Base-by-base conservation (phyloP, 2,113 vertebrate genomes). In the Egretta garzetta region DNA sequence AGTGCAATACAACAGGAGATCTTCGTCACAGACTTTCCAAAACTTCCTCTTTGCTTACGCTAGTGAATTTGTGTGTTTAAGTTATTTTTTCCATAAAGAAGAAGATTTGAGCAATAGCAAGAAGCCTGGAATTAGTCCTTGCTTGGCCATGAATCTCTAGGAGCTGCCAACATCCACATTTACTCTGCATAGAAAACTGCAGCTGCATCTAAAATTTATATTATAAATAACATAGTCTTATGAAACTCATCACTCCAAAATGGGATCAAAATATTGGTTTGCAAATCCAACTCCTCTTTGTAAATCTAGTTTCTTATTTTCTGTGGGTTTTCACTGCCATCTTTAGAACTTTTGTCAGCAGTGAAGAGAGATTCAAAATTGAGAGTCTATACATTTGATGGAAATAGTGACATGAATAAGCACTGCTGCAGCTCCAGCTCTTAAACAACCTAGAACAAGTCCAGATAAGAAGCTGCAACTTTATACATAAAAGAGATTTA, bases 71-170 rank as follows among this genome's bases (percentile, higher is more conserved):
- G 52, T 33, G 12, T 72, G 60, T 75, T 92, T 77, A 86, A 74
- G 18, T 82, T 84, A 41, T 76, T 90, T 96, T 95, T 94, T 93
- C 74, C 73, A 85, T 89, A 75, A 80, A 89, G 32, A 83, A 77
- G 43, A 83, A 60, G 32, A 20, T 88, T 83, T 96, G 35, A 94
- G 89, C 74, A 96, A 93, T 85, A 93, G 45, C 10, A 60, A 94
- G 53, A 80, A 64, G 24, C 56, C 80, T 95, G 95, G 77, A 88
- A 88, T 86, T 88, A 4, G 1, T 92, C 58, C 20, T 89, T 52
- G 10, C 80, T 95, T 94, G 58, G 66, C 94, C 23, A 22, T 58
- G 19, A 87, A 64, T 73, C 49, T 89, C 33, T 73, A 64, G 33
- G 28, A 85, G 43, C 45, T 3, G 53, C 83, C 86, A 96, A 91